These are phyloP conservation scores for Nixonia krombeini DNA, from an alignment of 1,140 invertebrate genomes.

Conservation along the genomic window DNA sequence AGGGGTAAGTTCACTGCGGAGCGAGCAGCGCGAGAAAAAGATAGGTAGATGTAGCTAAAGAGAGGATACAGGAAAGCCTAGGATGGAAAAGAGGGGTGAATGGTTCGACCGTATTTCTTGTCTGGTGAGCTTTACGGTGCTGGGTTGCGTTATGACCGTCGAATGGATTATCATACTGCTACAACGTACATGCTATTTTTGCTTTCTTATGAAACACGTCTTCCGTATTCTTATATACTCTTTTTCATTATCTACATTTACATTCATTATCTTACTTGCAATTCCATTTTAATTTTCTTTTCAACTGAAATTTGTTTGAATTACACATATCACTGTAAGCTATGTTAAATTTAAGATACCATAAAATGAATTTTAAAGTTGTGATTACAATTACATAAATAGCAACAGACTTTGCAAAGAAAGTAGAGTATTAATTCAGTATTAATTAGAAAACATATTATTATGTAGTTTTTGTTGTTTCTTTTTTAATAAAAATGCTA, in stretches of 20 bases:
- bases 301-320: no score
- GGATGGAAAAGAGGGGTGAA: constrained; percentile 48
- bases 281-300: no score
- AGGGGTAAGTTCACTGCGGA: constrained; percentile 66
- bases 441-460: no score
- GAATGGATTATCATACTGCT: constrained; percentile 70
- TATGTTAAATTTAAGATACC: no score
- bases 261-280: neutral
- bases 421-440: no score
- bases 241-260: constrained; percentile 27
- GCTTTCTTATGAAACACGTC: constrained; percentile 7
- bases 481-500: no score
- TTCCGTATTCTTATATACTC: constrained; percentile 36
- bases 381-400: no score
- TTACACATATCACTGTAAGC: no score
- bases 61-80: constrained; percentile 25
- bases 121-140: constrained; percentile 70
- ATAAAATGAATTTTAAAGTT: no score
- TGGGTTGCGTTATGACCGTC: constrained; percentile 67
- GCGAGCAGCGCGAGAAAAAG: constrained; percentile 32
- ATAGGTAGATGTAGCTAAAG: constrained; percentile 16
- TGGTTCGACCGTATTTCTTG: constrained; percentile 70
- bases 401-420: no score
- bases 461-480: no score
- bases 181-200: constrained; percentile 42